Conservation (phyloP, 2,888 invertebrate genomes). For the Allolobophora icterica region DNA sequence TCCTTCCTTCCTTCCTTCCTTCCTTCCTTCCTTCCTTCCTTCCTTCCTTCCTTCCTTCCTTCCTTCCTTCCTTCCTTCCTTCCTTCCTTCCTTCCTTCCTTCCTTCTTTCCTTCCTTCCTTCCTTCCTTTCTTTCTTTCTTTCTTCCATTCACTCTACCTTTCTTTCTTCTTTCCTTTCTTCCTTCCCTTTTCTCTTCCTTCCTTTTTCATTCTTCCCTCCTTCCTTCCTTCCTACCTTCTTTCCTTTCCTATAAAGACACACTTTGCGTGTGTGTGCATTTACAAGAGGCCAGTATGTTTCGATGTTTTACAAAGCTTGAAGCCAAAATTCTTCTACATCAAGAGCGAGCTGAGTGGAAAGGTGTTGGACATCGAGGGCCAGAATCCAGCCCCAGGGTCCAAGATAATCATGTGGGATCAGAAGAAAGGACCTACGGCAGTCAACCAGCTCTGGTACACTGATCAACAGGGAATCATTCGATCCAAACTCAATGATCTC, state of each 20-base stretch:
- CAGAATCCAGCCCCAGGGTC: conserved; percentile 23
- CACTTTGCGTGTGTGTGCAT: too few species aligned
- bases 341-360: conserved; percentile 31
- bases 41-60: background rate
- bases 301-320: background rate
- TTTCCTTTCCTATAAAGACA: too few species aligned
- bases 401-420: conserved; percentile 31
- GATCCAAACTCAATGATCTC: conserved; percentile 32
- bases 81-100: background rate
- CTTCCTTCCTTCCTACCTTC: too few species aligned
- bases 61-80: background rate
- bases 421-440: conserved; percentile 23
- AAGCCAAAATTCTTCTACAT: conserved; percentile 34
- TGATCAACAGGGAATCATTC: conserved; percentile 26
- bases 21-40: background rate
- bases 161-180: background rate
- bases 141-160: background rate
- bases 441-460: conserved; percentile 37
- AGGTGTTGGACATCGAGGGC: conserved; percentile 23
- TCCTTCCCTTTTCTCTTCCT: too few species aligned
- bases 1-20: background rate
- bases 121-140: background rate
- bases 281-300: background rate
- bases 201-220: too few species aligned
- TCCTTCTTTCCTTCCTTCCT: background rate